Evolutionary conservation across 2,888 invertebrate species (phyloP).

Genomic region (Acanthosepion esculentum): DNA sequence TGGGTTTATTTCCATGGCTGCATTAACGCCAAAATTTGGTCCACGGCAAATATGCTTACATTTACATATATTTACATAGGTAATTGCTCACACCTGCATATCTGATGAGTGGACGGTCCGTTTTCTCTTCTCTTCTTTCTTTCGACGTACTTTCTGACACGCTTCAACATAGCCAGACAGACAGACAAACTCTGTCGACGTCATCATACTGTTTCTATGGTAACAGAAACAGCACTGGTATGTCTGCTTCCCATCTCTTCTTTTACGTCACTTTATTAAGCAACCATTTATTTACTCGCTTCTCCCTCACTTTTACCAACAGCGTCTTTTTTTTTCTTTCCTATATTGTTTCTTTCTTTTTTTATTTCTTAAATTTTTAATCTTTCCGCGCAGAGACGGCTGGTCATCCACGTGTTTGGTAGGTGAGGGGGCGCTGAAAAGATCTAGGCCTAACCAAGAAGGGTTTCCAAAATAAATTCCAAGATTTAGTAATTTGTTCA

Average conservation of each 20-base stretch:
- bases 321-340: background rate
- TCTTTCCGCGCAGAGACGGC: too few species aligned
- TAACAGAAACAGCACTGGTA: background rate
- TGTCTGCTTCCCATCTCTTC: background rate
- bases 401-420: too few species aligned
- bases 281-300: background rate
- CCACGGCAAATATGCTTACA: background rate
- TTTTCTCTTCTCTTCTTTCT: background rate
- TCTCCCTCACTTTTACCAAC: background rate
- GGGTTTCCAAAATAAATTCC: too few species aligned
- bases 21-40: background rate
- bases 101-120: background rate
- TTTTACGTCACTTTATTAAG: background rate
- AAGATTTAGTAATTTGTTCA: too few species aligned
- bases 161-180: background rate
- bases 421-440: too few species aligned
- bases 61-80: background rate
- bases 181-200: background rate
- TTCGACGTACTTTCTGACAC: background rate
- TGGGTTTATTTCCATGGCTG: too few species aligned
- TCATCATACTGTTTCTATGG: background rate
- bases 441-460: too few species aligned
- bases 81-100: background rate
- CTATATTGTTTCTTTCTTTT: too few species aligned
- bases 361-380: too few species aligned